These are phyloP conservation scores for Coluber constrictor DNA, from an alignment of 2,797 vertebrate species.

Conservation along the genomic window DNA sequence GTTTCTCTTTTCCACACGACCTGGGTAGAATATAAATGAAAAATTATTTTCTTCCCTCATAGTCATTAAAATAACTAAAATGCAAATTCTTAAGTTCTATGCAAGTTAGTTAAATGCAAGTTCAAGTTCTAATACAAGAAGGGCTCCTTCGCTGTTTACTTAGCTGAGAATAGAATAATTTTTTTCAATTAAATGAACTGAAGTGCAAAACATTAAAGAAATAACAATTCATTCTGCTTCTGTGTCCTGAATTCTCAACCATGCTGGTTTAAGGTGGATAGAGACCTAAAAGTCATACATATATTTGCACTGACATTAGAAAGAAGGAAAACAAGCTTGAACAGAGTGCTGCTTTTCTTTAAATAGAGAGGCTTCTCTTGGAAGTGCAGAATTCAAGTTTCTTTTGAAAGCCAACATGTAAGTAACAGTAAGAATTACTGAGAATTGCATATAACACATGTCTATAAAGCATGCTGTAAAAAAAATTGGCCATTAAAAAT, in stretches of 20 bases:
- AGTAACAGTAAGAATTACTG: background rate
- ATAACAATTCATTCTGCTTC: background rate
- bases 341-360: background rate
- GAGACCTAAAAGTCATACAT: background rate
- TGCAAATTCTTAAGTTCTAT: background rate
- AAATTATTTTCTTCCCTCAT: background rate
- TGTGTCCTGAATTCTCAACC: background rate
- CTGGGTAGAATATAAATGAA: background rate
- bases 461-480: background rate
- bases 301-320: background rate
- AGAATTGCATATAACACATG: background rate
- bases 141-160: background rate
- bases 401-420: slow-evolving; percentile 2
- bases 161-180: background rate
- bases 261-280: background rate
- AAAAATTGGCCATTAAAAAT: background rate
- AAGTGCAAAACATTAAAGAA: background rate
- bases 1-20: background rate
- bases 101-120: background rate
- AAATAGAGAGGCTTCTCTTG: background rate
- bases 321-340: background rate
- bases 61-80: background rate
- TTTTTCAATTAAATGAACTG: background rate
- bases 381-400: background rate
- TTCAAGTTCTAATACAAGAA: background rate